Evolutionary conservation across 2,888 invertebrate species (phyloP).

Genomic region (Lasioglossum figueresi): DNA sequence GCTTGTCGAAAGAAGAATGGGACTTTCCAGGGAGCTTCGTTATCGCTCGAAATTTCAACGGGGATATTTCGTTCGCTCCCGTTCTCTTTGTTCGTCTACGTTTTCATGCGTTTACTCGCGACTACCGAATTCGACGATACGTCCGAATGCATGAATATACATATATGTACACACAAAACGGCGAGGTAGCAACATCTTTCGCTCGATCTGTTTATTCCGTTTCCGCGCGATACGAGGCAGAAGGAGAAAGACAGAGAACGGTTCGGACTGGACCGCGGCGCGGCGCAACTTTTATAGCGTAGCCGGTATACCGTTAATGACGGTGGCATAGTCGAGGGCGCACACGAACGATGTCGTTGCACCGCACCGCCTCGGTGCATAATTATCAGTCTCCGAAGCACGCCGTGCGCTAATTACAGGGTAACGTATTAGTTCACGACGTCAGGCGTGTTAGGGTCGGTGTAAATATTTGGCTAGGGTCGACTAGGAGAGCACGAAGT

Average conservation of each 20-base stretch:
- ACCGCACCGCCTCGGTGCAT: conserved; percentile 60
- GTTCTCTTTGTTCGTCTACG: background rate
- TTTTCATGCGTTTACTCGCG: background rate
- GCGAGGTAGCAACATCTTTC: background rate
- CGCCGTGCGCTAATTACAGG: conserved; percentile 70
- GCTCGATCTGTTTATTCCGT: background rate
- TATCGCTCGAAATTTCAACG: conserved; percentile 36
- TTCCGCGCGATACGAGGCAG: background rate
- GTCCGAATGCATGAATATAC: background rate
- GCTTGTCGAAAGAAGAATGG: conserved; percentile 52
- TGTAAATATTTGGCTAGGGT: conserved; percentile 69
- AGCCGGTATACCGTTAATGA: conserved; percentile 64
- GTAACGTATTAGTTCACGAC: conserved; percentile 70
- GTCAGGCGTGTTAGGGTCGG: conserved; percentile 62
- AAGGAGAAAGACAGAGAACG: background rate
- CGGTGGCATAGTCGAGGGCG: conserved; percentile 62
- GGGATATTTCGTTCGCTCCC: conserved; percentile 8
- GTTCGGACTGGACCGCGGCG: background rate
- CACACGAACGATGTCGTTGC: conserved; percentile 54
- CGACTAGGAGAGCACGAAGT: conserved; percentile 35
- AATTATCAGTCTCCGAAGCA: conserved; percentile 70
- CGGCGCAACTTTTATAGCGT: conserved; percentile 9
- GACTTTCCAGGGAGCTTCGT: conserved; percentile 29
- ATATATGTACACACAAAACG: background rate
- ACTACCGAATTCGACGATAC: background rate